These are phyloP conservation scores for Zaprionus ghesquierei DNA, from an alignment of 1,140 invertebrate genomes.

Conservation along the genomic window DNA sequence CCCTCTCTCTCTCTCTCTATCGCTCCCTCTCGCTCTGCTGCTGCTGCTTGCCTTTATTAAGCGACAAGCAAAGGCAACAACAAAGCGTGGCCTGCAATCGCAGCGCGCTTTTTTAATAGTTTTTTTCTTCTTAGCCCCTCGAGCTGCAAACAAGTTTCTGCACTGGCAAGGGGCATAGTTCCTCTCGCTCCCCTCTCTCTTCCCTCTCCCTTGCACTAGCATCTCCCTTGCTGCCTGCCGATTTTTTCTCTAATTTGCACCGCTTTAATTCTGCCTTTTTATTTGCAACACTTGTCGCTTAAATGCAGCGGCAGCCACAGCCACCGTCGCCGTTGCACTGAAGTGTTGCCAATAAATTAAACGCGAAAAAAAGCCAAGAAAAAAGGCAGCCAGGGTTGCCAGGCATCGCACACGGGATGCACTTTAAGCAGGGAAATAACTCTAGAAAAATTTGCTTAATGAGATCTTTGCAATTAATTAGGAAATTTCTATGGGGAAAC, in stretches of 20 bases:
- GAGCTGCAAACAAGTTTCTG: conserved; percentile 66
- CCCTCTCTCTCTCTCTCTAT: background rate
- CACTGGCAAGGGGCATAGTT: too few relatives aligned
- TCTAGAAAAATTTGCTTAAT: too few relatives aligned
- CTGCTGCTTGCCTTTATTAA: conserved; percentile 73
- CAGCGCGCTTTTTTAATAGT: conserved; percentile 56
- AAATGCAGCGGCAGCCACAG: conserved; percentile 60
- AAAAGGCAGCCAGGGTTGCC: background rate
- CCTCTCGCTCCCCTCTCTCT: background rate
- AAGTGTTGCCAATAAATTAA: conserved; percentile 81
- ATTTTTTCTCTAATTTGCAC: conserved; percentile 61
- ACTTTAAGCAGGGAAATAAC: background rate
- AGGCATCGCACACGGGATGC: background rate
- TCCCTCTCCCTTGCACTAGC: too few relatives aligned
- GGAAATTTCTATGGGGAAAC: too few relatives aligned
- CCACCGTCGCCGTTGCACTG: conserved; percentile 26
- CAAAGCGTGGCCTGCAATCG: conserved; percentile 54
- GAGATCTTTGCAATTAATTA: too few relatives aligned
- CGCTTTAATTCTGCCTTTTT: conserved; percentile 78
- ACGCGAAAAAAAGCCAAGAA: conserved; percentile 28
- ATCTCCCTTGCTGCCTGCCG: conserved; percentile 3
- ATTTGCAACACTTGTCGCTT: conserved; percentile 80
- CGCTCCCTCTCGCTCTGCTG: too few relatives aligned
- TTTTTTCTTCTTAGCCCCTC: conserved; percentile 16
- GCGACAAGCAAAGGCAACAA: conserved; percentile 56